Base-by-base conservation (phyloP, 2,113 vertebrate genomes). In the Symphodus melops region DNA sequence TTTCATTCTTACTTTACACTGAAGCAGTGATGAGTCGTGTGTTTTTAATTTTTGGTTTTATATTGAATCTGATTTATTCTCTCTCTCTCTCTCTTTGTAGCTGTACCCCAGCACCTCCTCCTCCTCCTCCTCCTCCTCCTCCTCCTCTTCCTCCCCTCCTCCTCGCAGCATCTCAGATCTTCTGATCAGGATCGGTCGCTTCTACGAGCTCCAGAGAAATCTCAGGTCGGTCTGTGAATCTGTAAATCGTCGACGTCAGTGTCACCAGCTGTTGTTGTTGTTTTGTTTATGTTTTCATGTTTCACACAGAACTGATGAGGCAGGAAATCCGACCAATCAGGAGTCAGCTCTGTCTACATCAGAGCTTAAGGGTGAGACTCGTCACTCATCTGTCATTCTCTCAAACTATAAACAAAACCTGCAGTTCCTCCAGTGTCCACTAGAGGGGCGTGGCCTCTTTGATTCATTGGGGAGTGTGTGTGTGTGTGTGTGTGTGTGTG, bases 71-170 rank as follows among this genome's bases (percentile, higher is more conserved):
- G 25, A 25, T 25, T 25, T 33, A 3, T 1, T 7, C 48, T 46
- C 7, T 83, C 16, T 7, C 48, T 46, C 7, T 83, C 16, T 85
- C 28, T 83, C n/a, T 90, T 90, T 61, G 86, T 88, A 99, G 98
- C 89, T 99, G 62, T 94, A 92, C 79, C 96, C 97, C 46, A 91
- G 92, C 51, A 36, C 75, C 58, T 94, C 65, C 86, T 93, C 52
- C 70, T 0, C 0, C 79, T 93, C 66, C 74, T 95, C 75, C 41
- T 41, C 86, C 46, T 86, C 85, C 41, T 93, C 64, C 83, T 93
- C 58, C 67, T 0, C 0, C 78, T 94, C 68, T 72, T 95, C 78
- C 86, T 69, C 76, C 92, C 79, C 86, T 60, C 33, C 36, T 68
- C 41, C 69, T 57, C 46, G 14, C 14, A 33, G 44, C 0, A 19